Evolutionary conservation across 2,113 vertebrate species (phyloP).

Genomic region (Bubalus kerabau): DNA sequence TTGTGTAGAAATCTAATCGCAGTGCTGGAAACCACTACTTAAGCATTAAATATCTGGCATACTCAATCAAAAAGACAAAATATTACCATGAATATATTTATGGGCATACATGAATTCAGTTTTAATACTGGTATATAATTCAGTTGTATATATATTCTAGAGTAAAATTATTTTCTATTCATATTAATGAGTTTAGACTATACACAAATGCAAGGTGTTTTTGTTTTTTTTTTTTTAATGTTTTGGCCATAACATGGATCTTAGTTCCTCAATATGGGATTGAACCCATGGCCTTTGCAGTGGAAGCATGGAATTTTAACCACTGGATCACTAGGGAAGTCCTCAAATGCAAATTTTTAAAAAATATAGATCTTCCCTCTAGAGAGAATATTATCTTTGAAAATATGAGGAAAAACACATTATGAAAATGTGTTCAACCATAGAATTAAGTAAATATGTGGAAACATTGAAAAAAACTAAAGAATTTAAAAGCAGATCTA

Average conservation of each 20-base stretch:
- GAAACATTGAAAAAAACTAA: background rate
- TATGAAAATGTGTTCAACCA: background rate
- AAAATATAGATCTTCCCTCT: background rate
- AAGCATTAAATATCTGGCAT: background rate
- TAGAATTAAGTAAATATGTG: background rate
- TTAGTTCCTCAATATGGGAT: background rate
- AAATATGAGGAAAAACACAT: background rate
- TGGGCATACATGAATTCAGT: background rate
- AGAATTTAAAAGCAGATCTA: background rate
- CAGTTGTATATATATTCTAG: background rate
- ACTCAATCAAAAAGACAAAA: background rate
- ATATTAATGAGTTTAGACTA: background rate
- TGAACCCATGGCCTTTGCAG: background rate
- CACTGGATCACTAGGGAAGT: background rate
- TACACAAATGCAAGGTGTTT: background rate
- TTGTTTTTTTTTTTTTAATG: background rate
- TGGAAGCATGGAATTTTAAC: background rate
- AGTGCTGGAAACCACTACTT: background rate
- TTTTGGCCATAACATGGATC: background rate
- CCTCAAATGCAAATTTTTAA: background rate
- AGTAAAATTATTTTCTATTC: background rate
- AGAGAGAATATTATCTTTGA: background rate
- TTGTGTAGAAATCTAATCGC: background rate
- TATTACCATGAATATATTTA: background rate
- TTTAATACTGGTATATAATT: background rate